phyloP scores from a whole-genome alignment of 1,140 invertebrate species.

The Sycophaga agraensis region DNA sequence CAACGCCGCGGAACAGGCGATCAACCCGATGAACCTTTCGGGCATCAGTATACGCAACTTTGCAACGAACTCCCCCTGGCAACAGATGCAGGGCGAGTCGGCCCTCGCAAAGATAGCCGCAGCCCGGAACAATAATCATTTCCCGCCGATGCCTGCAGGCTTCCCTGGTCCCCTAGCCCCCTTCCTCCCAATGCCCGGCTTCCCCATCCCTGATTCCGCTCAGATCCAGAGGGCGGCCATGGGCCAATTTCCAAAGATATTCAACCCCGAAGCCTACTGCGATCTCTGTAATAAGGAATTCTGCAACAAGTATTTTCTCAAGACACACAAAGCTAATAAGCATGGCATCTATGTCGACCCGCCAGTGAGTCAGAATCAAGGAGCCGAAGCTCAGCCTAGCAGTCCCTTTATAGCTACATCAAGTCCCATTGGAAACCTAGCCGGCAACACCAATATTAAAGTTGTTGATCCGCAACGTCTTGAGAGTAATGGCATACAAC shows the following conservation, averaged over 20 bases:
- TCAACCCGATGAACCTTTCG: conserved; percentile 49
- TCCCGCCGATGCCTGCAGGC: conserved; percentile 38
- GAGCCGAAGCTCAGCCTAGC: not conserved
- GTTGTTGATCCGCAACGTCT: conserved; percentile 1
- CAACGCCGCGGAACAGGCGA: conserved; percentile 37
- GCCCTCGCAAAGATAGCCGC: conserved; percentile 26
- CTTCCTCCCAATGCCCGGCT: conserved; percentile 50
- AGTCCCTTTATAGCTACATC: conserved; percentile 6
- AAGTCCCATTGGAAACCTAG: not conserved
- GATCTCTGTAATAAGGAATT: conserved; percentile 98
- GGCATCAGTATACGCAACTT: conserved; percentile 50
- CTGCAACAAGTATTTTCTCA: conserved; percentile 99
- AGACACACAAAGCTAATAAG: conserved; percentile 95
- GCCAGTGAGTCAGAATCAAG: conserved; percentile 40
- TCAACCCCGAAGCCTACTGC: conserved; percentile 95
- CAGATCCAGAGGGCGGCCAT: conserved; percentile 59
- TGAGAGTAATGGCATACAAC: conserved; percentile 24
- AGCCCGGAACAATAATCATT: conserved; percentile 37
- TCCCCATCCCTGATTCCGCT: conserved; percentile 42
- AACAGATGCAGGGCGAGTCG: conserved; percentile 39
- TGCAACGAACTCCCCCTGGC: conserved; percentile 40
- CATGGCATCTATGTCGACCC: conserved; percentile 82
- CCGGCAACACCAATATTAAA: not conserved
- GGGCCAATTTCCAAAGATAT: conserved; percentile 72
- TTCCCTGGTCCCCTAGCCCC: conserved; percentile 55